A percentile compares a stretch with the other conserved stretches of the same genome.
Evolutionary conservation across 1,140 invertebrate genomes (phyloP).

Genomic region (Drosophila sp.): DNA sequence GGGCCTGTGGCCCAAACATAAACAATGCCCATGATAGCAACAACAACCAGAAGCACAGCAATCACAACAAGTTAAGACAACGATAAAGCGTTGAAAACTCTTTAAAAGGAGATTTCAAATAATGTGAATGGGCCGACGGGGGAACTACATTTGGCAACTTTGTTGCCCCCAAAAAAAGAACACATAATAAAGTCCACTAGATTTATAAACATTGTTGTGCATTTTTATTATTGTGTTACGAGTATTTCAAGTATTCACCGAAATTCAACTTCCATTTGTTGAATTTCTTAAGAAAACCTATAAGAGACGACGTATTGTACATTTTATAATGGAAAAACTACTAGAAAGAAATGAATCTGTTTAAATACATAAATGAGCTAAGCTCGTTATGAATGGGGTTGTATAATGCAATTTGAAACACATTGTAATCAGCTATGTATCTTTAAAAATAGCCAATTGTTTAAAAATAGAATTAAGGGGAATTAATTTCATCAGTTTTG

Average conservation of each 20-base stretch:
- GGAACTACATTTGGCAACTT: constrained; percentile 40
- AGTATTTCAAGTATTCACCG: constrained; percentile 26
- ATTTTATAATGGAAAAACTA: background rate
- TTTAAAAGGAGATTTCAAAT: constrained; percentile 39
- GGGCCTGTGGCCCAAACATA: constrained; percentile 58
- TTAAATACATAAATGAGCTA: background rate
- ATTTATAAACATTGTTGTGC: constrained; percentile 42
- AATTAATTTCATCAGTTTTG: background rate
- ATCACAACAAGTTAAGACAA: constrained; percentile 16
- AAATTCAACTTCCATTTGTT: background rate
- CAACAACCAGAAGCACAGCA: constrained; percentile 6
- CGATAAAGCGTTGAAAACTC: constrained; percentile 53
- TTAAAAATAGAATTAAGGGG: constrained; percentile 4
- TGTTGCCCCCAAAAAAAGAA: constrained; percentile 27
- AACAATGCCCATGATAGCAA: constrained; percentile 59
- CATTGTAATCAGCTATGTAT: background rate
- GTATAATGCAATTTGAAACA: background rate
- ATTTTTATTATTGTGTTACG: constrained; percentile 8
- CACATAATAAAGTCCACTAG: constrained; percentile 8
- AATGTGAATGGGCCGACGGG: background rate
- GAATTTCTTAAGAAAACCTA: background rate
- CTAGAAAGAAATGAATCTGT: background rate
- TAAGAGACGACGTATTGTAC: background rate
- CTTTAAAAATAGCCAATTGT: background rate
- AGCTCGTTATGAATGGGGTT: background rate